Conservation (phyloP, 2,113 vertebrate species). For the Labrus mixtus region DNA sequence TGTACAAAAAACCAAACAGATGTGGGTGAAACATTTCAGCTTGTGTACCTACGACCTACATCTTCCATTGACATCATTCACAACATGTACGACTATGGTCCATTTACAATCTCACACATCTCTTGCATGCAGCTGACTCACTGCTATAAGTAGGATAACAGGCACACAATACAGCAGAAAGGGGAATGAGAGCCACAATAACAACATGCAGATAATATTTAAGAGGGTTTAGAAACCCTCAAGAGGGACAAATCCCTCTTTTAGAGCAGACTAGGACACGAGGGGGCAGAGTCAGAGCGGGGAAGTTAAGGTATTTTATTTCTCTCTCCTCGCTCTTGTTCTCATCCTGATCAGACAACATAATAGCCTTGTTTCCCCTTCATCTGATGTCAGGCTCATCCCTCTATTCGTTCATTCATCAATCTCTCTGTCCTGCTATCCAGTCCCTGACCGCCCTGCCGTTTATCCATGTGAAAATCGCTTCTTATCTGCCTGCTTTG, state of each 20-base stretch:
- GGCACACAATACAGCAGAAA: constrained; percentile 50
- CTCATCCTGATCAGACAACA: constrained; percentile 54
- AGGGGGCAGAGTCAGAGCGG: constrained; percentile 11
- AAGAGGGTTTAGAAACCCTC: constrained; percentile 77
- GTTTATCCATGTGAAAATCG: constrained; percentile 61
- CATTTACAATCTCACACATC: constrained; percentile 41
- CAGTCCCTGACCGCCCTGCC: background rate
- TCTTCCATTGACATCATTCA: constrained; percentile 17
- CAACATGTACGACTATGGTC: constrained; percentile 24
- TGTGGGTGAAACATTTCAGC: background rate
- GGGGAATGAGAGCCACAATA: constrained; percentile 55
- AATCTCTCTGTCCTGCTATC: constrained; percentile 56
- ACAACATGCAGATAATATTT: constrained; percentile 73
- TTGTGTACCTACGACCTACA: constrained; percentile 18
- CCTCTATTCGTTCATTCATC: constrained; percentile 59
- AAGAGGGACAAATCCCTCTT: constrained; percentile 75
- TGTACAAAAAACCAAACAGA: constrained; percentile 18
- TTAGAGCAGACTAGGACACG: constrained; percentile 53
- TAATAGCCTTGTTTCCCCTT: constrained; percentile 65
- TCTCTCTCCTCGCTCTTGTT: constrained; percentile 33
- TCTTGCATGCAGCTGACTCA: constrained; percentile 34
- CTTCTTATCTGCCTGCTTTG: constrained; percentile 62
- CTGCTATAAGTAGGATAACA: constrained; percentile 63
- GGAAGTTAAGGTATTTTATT: constrained; percentile 36
- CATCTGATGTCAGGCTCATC: constrained; percentile 65